A percentile compares a stretch with the other conserved stretches of the same genome.
These are phyloP conservation scores for Echinops telfairi DNA, from an alignment of 2,113 vertebrate genomes.

Conservation along the genomic window DNA sequence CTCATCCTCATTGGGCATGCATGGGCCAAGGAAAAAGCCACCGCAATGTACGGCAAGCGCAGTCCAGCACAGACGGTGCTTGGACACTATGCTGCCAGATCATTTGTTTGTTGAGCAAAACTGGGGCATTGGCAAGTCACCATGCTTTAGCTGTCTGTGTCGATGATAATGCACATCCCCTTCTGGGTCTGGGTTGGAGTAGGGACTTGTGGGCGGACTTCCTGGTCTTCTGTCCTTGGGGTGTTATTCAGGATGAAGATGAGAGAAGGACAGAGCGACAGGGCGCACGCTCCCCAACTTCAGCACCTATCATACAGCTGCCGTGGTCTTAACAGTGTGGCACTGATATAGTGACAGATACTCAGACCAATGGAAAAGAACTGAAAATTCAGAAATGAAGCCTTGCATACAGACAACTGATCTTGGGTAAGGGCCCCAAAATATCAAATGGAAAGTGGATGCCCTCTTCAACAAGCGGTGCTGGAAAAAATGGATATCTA, in stretches of 20 bases:
- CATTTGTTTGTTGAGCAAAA: constrained; percentile 57
- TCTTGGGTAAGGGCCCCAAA: too few relatives aligned
- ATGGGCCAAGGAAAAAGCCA: constrained; percentile 58
- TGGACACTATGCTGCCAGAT: constrained; percentile 69
- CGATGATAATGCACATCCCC: neutral
- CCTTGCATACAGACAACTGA: too few relatives aligned
- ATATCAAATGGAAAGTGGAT: too few relatives aligned
- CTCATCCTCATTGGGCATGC: constrained; percentile 47
- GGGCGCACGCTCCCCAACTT: too few relatives aligned
- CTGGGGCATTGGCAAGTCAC: constrained; percentile 54
- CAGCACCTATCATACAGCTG: too few relatives aligned
- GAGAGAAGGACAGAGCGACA: too few relatives aligned
- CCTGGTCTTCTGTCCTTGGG: neutral
- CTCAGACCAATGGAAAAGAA: too few relatives aligned
- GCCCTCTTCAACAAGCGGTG: too few relatives aligned
- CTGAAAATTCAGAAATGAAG: too few relatives aligned
- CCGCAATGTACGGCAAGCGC: constrained; percentile 59
- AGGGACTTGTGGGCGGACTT: neutral
- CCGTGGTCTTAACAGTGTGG: too few relatives aligned
- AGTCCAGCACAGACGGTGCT: constrained; percentile 22
- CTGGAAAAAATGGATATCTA: too few relatives aligned
- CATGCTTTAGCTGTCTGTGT: constrained; percentile 58
- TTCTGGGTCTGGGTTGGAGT: neutral
- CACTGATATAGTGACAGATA: too few relatives aligned
- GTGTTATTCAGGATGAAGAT: neutral